These are phyloP conservation scores for Diachrysia chrysitis DNA, from an alignment of 2,888 invertebrate species.

Conservation along the genomic window DNA sequence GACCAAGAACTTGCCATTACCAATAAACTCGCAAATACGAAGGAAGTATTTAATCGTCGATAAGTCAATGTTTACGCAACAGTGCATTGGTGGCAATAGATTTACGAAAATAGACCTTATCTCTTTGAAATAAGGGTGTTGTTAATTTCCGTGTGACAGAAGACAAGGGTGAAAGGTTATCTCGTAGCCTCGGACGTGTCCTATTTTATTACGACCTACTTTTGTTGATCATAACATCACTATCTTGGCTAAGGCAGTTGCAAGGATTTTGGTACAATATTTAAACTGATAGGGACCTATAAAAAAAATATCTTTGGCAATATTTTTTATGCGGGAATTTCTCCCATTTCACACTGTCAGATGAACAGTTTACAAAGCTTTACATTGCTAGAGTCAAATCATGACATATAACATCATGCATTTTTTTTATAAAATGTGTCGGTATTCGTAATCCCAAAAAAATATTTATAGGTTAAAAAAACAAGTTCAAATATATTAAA, in stretches of 20 bases:
- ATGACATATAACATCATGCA: no score
- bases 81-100: background rate
- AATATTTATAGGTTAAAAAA: no score
- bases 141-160: background rate
- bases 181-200: background rate
- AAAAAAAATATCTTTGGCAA: no score
- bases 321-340: no score
- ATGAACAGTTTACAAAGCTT: no score
- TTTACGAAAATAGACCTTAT: background rate
- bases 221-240: background rate
- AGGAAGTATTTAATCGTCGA: background rate
- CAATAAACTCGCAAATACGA: conserved; percentile 2
- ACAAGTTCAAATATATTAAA: no score
- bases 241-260: background rate
- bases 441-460: no score
- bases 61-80: background rate
- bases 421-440: no score
- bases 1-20: background rate
- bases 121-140: background rate
- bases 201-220: conserved; percentile 11
- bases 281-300: no score
- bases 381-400: no score
- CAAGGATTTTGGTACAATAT: background rate
- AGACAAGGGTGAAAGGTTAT: conserved; percentile 9
- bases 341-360: no score